A percentile compares a stretch with the other conserved stretches of the same genome.
phyloP scores from a whole-genome alignment of 2,888 invertebrate genomes.

The Caprella mutica region DNA sequence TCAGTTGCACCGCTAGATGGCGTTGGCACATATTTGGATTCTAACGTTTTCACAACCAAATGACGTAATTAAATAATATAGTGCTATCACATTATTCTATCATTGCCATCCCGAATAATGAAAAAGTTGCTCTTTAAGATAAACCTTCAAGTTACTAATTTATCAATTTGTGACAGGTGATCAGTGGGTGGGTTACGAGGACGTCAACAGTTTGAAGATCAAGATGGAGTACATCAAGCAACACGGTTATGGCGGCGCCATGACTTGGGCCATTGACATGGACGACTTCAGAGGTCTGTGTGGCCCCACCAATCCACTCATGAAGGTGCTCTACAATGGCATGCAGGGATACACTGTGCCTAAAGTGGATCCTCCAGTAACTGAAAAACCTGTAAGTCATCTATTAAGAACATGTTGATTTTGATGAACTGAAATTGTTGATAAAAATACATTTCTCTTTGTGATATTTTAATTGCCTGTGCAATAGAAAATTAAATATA shows the following conservation, averaged over 20 bases:
- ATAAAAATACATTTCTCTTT: too few relatives aligned
- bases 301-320: constrained; percentile 61
- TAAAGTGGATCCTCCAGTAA: constrained; percentile 47
- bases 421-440: too few relatives aligned
- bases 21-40: too few relatives aligned
- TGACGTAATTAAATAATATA: too few relatives aligned
- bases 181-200: constrained; percentile 85
- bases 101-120: too few relatives aligned
- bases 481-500: too few relatives aligned
- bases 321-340: constrained; percentile 57
- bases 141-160: neutral
- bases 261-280: constrained; percentile 89
- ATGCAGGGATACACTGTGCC: constrained; percentile 58
- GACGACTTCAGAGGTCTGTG: constrained; percentile 77
- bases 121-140: too few relatives aligned
- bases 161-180: constrained; percentile 43
- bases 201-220: constrained; percentile 64
- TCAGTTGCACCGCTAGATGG: too few relatives aligned
- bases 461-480: too few relatives aligned
- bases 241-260: constrained; percentile 73
- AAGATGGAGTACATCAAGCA: constrained; percentile 80
- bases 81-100: too few relatives aligned
- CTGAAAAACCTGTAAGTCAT: constrained; percentile 21
- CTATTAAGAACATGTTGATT: too few relatives aligned
- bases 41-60: too few relatives aligned